Evolutionary conservation across 2,888 invertebrate genomes (phyloP), one percentile per base, ranked within the genome.

Genomic region (Pteria penguin): DNA sequence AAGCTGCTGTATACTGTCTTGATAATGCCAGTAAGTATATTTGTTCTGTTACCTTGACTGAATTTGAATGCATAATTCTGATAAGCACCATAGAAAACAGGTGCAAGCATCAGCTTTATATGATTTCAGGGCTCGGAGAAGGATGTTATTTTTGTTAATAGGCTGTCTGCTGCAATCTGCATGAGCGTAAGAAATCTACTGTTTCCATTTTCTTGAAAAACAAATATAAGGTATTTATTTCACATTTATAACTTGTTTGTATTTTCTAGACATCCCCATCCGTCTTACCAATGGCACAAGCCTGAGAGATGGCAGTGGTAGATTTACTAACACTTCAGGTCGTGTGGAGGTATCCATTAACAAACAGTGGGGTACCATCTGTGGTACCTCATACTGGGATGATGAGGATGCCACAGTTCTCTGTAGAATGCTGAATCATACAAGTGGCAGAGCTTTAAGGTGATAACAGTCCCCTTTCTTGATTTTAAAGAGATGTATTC

Each of bases 331-430:
- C 27, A 71, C 81, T 69, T 82, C 82, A 8, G 86, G 86, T 8
- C 81, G 85, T n/a, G 92, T 96, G 8, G 95, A 96, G 93, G 94
- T 96, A 3, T 94, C 94, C 91, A 94, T 95, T 94, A 91, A 92
- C 78, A 95, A 94, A 0, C 93, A 93, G 79, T 95, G 95, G 94
- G 96, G 96, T 0, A 94, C 94, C 75, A 94, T 96, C 4, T 96
- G 96, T 89, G 96, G 96, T 85, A 95, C 95, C 2, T 72, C 82
- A 82, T 94, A 94, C 83, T 96, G 96, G 88, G 95, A 94, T 24
- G 91, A 95, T 79, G 93, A 92, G 31, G 95, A 95, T 83, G 96
- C 95, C 0, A 79, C 81, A 83, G 95, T 96, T 0, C 75, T 89
- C 8, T 89, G 89, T 77, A 82, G 86, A 0, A 80, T 83, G 65